Percentiles rank a stretch among this genome's conserved stretches.
These are phyloP conservation scores for Heliconius sara DNA, from an alignment of 2,888 invertebrate genomes.

Conservation along the genomic window DNA sequence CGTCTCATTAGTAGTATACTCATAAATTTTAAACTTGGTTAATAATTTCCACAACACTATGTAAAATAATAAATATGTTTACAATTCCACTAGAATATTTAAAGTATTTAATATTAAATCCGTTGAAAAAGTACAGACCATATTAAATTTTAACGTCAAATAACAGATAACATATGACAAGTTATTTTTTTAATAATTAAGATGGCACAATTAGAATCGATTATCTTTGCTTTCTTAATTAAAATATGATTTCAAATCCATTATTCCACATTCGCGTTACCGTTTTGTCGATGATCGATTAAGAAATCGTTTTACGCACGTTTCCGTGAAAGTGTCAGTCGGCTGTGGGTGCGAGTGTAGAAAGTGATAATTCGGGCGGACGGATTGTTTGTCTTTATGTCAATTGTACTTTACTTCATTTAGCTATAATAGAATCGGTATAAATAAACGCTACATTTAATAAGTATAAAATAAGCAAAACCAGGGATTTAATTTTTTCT, in stretches of 20 bases:
- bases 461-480: neutral
- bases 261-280: slow-evolving; percentile 76
- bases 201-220: slow-evolving; percentile 46
- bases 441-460: neutral
- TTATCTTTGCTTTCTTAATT: slow-evolving; percentile 59
- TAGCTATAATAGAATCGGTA: neutral
- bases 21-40: neutral
- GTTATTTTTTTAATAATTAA: slow-evolving; percentile 37
- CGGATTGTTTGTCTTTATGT: slow-evolving; percentile 33
- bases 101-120: neutral
- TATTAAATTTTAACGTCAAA: neutral
- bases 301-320: slow-evolving; percentile 71
- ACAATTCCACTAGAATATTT: neutral
- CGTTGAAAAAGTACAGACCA: neutral
- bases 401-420: slow-evolving; percentile 12
- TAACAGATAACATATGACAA: slow-evolving; percentile 9
- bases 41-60: neutral
- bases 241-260: slow-evolving; percentile 62
- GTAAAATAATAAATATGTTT: slow-evolving; percentile 1
- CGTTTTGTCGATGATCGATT: slow-evolving; percentile 76
- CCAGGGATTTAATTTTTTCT: too few relatives aligned
- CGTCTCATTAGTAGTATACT: neutral
- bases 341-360: slow-evolving; percentile 62
- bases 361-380: slow-evolving; percentile 60
- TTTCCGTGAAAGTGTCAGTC: slow-evolving; percentile 75